Evolutionary conservation across 2,888 invertebrate genomes (phyloP), one percentile per base, ranked within the genome.

Genomic region (Lordiphosa fenestrarum): DNA sequence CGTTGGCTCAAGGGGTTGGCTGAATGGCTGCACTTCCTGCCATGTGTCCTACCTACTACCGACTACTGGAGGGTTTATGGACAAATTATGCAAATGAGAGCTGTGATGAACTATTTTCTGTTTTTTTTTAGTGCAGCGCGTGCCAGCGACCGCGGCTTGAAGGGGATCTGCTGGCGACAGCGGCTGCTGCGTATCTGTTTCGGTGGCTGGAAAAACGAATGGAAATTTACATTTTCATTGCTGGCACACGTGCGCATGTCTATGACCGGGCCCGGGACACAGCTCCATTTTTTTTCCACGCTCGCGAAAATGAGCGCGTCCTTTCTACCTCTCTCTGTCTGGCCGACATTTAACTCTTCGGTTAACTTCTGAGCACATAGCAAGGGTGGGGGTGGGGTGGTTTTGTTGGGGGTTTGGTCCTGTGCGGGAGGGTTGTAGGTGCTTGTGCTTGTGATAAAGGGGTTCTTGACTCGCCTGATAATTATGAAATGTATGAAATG

Each of bases 51-150:
- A 39, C 37, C 57, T 56, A 62, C 57, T 56, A 62, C 48, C 40
- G 40, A 48, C 53, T 21, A 63, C 30, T 30, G 30, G 23, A 49
- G 63, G 62, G 55, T 84, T 75, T 71, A 83, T 81, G 68, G 66
- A 59, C 59, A 75, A 83, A 77, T 84, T 85, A 85, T 86, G 86
- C 83, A 86, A 85, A 86, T 85, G 55, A 61, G 44, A 41, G 12
- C 3, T 50, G 59, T 72, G 53, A 53, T 60, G 53, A 53, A 68
- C 72, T 76, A 70, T 74, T 81, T 73, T 64, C 69, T 66, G 1
- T 66, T 68, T 66, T 61, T 47, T 44, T 57, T 59, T 46, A 55
- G 37, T 53, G 55, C 55, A 60, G 61, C 73, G 73, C 69, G 67
- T 73, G 70, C 54, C 71, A 62, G 61, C 52, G 41, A 63, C 37